Evolutionary conservation across 2,888 invertebrate genomes (phyloP).

Genomic region (Drosophila anomalata): DNA sequence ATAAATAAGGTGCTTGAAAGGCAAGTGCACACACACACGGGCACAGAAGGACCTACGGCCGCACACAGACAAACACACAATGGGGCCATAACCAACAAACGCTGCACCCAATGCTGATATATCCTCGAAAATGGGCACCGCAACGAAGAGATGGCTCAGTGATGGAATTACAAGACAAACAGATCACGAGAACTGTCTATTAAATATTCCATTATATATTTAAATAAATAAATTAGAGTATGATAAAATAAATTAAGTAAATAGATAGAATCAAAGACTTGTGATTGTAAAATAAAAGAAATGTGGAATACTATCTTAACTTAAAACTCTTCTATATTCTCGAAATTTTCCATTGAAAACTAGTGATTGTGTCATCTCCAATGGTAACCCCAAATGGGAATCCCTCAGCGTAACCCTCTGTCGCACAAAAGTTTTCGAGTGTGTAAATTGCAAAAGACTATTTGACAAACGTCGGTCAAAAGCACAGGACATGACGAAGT

Average conservation of each 20-base stretch:
- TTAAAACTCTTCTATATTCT: too few species aligned
- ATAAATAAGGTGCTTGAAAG: constrained; percentile 80
- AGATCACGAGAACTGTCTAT: not conserved
- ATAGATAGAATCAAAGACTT: too few species aligned
- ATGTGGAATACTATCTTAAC: too few species aligned
- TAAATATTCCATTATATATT: not conserved
- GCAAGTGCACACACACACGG: constrained; percentile 65
- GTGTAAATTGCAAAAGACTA: constrained; percentile 79
- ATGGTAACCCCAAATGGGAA: constrained; percentile 21
- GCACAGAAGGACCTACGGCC: constrained; percentile 17
- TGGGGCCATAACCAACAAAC: constrained; percentile 75
- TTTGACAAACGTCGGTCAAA: constrained; percentile 79
- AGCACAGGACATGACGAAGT: constrained; percentile 55
- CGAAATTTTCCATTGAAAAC: not conserved
- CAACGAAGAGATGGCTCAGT: constrained; percentile 51
- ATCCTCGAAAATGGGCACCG: constrained; percentile 51
- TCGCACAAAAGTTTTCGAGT: constrained; percentile 57
- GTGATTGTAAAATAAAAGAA: too few species aligned
- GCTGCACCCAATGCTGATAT: constrained; percentile 61
- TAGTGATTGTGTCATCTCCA: constrained; percentile 10
- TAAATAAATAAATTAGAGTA: not conserved
- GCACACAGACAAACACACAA: constrained; percentile 52
- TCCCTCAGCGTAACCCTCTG: constrained; percentile 37
- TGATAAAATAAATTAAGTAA: not conserved
- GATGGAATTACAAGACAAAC: constrained; percentile 6